Conservation (phyloP, 2,797 vertebrate genomes). For the Megaceryle alcyon region DNA sequence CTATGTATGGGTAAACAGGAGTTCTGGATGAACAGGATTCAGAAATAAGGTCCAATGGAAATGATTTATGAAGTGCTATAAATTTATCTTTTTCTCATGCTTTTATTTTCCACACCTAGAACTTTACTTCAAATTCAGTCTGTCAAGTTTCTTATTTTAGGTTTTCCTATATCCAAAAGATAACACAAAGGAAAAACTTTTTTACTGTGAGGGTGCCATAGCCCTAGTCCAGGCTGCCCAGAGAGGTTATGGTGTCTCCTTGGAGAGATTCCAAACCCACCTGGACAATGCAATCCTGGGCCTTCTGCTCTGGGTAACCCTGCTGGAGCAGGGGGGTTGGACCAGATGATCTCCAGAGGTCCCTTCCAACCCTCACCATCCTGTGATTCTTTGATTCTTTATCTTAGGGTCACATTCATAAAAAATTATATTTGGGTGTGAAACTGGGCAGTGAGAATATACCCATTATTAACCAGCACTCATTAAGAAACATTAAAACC, state of each 20-base stretch:
- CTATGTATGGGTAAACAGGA: rapidly evolving
- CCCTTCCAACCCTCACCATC: background rate
- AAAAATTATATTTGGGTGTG: background rate
- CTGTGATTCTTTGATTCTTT: background rate
- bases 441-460: background rate
- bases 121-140: background rate
- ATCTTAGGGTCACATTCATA: background rate
- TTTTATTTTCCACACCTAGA: background rate
- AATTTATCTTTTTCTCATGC: background rate
- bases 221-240: background rate
- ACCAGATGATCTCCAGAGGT: no score
- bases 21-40: background rate
- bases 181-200: background rate
- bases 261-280: background rate
- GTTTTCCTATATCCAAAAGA: background rate
- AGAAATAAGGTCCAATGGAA: background rate
- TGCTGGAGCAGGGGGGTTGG: background rate
- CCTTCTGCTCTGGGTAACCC: background rate
- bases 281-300: background rate
- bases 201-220: background rate
- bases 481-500: background rate
- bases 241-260: background rate
- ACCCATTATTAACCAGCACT: background rate
- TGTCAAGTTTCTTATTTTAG: background rate
- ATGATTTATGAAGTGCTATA: background rate